Conservation (phyloP, 2,888 invertebrate genomes). For the Troides helena region DNA sequence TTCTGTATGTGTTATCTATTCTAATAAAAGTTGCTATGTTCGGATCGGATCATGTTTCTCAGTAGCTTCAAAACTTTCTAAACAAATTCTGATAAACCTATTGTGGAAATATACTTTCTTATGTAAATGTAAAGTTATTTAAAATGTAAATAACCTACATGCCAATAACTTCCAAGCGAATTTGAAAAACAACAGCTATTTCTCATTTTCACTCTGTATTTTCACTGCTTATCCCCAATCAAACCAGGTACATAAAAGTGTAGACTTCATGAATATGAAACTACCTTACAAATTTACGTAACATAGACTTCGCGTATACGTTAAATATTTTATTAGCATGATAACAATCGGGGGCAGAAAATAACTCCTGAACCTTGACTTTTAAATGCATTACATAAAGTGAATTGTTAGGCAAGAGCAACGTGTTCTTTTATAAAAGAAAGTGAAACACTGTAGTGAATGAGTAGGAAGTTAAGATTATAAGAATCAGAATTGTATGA, state of each 20-base stretch:
- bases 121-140: constrained; percentile 5
- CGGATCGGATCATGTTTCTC: constrained; percentile 21
- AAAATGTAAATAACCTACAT: not conserved
- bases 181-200: too few relatives aligned
- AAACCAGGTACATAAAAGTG: not conserved
- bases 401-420: constrained; percentile 25
- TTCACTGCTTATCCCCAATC: too few relatives aligned
- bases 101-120: constrained; percentile 18
- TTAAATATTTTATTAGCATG: constrained; percentile 12
- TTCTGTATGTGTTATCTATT: not conserved
- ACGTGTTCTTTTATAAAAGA: constrained; percentile 37
- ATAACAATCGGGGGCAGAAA: constrained; percentile 19
- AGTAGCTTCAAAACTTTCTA: constrained; percentile 43
- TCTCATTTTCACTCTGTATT: too few relatives aligned
- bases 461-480: too few relatives aligned
- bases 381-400: constrained; percentile 30
- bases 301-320: not conserved
- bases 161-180: too few relatives aligned
- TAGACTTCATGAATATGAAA: not conserved
- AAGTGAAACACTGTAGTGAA: not conserved
- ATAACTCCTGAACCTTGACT: constrained; percentile 24
- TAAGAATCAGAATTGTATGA: too few relatives aligned
- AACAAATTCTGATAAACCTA: constrained; percentile 31
- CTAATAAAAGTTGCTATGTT: constrained; percentile 33
- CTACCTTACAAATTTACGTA: not conserved